phyloP scores from a whole-genome alignment of 2,888 invertebrate genomes.

The Cataglyphis albicans region DNA sequence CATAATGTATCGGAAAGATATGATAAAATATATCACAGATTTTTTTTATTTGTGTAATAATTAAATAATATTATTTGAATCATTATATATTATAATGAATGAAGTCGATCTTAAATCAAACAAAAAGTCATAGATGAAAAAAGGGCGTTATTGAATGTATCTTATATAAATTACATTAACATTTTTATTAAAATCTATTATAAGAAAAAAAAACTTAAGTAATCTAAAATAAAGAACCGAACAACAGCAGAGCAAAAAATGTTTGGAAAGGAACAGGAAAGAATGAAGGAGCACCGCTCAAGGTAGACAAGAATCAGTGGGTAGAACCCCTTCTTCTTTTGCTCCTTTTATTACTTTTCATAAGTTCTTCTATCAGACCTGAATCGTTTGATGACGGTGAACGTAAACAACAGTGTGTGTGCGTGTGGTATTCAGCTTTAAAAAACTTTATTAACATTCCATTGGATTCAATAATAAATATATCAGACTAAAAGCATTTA shows the following conservation, averaged over 20 bases:
- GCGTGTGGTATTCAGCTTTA: conserved; percentile 74
- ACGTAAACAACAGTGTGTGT: conserved; percentile 77
- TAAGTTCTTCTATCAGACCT: conserved; percentile 73
- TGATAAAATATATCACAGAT: not conserved
- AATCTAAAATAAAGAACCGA: conserved; percentile 34
- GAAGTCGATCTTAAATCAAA: not conserved
- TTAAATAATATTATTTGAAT: conserved; percentile 10
- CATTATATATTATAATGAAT: not conserved
- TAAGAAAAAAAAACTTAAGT: not conserved
- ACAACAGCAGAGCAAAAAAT: conserved; percentile 53
- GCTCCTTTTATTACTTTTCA: conserved; percentile 67
- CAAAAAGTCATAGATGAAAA: not conserved
- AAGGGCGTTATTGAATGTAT: not conserved
- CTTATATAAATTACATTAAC: not conserved
- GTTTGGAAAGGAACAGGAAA: conserved; percentile 56
- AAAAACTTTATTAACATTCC: conserved; percentile 37
- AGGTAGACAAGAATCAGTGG: conserved; percentile 76
- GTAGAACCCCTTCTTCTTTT: conserved; percentile 72
- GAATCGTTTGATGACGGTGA: conserved; percentile 75
- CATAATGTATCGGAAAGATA: not conserved
- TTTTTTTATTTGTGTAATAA: not conserved
- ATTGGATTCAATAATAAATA: not conserved
- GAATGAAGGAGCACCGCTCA: conserved; percentile 69
- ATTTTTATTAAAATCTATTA: not conserved
- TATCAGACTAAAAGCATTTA: not conserved